phyloP scores from a whole-genome alignment of 1,140 invertebrate genomes.

The Megalonaias nervosa region DNA sequence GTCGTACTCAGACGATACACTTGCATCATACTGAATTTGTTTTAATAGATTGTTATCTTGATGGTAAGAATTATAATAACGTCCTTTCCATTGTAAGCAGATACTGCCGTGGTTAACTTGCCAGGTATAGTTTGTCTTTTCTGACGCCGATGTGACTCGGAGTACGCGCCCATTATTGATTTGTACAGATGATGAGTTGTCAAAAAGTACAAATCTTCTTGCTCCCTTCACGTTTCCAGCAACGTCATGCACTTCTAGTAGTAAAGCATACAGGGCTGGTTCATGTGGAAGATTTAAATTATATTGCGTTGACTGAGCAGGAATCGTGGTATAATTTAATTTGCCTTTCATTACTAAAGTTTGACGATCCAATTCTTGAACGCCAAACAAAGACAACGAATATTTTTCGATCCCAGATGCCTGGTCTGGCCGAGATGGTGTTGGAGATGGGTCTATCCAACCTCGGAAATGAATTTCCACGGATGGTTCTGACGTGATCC shows the following conservation, averaged over 20 bases:
- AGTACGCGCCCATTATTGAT: background rate
- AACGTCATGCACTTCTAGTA: slow-evolving; percentile 19
- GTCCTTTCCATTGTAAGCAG: slow-evolving; percentile 17
- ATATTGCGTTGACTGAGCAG: background rate
- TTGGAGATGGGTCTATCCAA: slow-evolving; percentile 11
- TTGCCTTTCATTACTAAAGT: background rate
- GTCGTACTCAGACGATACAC: slow-evolving; percentile 42
- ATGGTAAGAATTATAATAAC: slow-evolving; percentile 19
- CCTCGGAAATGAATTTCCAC: background rate
- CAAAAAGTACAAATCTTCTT: slow-evolving; percentile 15
- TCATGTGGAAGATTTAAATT: background rate
- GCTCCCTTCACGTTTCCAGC: slow-evolving; percentile 9
- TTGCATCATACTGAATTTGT: slow-evolving; percentile 21
- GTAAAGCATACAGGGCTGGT: slow-evolving; percentile 10
- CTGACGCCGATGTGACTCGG: slow-evolving; percentile 4
- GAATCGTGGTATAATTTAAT: background rate
- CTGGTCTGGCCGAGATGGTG: background rate
- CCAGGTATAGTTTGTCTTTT: slow-evolving; percentile 17
- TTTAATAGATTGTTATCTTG: slow-evolving; percentile 25
- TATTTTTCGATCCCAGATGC: slow-evolving; percentile 13
- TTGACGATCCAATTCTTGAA: slow-evolving; percentile 5
- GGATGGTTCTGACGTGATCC: slow-evolving; percentile 1
- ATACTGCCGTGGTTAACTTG: slow-evolving; percentile 21
- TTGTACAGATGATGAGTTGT: slow-evolving; percentile 1
- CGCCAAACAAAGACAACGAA: background rate